Evolutionary conservation across 2,113 vertebrate genomes (phyloP), one percentile per base, ranked within the genome.

Genomic region (Tyrannus savana): DNA sequence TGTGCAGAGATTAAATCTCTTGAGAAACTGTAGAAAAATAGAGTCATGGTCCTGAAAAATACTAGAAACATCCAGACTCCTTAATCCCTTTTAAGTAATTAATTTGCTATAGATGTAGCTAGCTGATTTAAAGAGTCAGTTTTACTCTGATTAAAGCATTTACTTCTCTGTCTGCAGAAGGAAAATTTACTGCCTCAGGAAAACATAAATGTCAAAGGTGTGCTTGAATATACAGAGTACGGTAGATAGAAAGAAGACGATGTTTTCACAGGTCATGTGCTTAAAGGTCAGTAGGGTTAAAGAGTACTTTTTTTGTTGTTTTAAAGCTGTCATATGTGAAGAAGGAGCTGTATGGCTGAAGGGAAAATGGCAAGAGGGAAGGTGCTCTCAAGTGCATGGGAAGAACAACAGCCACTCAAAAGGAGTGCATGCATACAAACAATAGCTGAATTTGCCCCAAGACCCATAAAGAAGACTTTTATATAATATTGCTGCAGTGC

Each of bases 191-290:
- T 84, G 81, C 84, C 63, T 24, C 89, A 91, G 93, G 92, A 89
- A 94, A 95, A 95, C 75, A 94, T 96, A 95, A 96, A 96, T 89
- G 92, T 93, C 92, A 96, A 97, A 93, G 6, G 81, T 88, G 69
- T 94, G 84, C 91, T 74, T 92, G 71, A 95, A 93, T 93, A 92
- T 95, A 92, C 56, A 85, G 81, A 87, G 80, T 92, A 93, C 0
- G 27, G 90, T 60, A 91, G 95, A 96, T 92, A 96, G 94, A 96
- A 96, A 96, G 90, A 96, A 92, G 92, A 95, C 6, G 28, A 93
- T 92, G 89, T 96, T 95, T 96, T 96, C 93, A 96, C 87, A 74
- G 80, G 87, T 78, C 87, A 78, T 80, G 84, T 93, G 89, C 90
- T 95, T 94, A 91, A 94, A 93, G 83, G 91, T 94, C 89, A 75